A percentile compares a stretch with the other conserved stretches of the same genome.
Conservation (phyloP, 1,140 invertebrate species). For the Apis florea region DNA sequence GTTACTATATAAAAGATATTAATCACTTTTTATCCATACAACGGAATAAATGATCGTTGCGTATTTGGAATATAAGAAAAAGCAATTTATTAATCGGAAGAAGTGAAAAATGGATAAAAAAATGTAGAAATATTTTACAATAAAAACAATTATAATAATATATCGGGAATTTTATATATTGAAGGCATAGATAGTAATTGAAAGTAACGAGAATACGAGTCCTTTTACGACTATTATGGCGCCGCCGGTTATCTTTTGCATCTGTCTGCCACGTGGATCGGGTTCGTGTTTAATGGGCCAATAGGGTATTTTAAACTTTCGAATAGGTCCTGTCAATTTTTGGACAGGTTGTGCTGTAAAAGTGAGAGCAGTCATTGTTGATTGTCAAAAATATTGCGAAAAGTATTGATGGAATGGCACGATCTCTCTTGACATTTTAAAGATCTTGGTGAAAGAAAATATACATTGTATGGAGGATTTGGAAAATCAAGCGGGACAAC, state of each 20-base stretch:
- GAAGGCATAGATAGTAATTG: neutral
- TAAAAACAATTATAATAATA: neutral
- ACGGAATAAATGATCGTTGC: no score
- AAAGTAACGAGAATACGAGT: conserved; percentile 7
- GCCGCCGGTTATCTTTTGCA: neutral
- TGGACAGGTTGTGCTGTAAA: conserved; percentile 50
- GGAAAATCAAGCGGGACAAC: conserved; percentile 58
- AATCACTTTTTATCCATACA: no score
- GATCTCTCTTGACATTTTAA: neutral
- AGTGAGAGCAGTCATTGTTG: conserved; percentile 24
- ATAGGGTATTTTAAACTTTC: conserved; percentile 2
- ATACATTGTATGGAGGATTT: no score
- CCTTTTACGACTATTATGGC: conserved; percentile 9
- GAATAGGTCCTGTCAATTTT: conserved; percentile 8
- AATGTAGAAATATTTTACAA: neutral
- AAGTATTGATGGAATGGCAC: no score
- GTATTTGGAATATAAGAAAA: neutral
- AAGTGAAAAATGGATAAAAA: neutral
- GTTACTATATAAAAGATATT: no score
- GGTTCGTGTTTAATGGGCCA: conserved; percentile 10
- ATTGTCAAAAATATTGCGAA: no score
- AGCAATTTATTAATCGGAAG: no score
- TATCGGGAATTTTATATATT: neutral
- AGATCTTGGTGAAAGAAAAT: no score
- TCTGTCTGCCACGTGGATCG: conserved; percentile 34